phyloP scores from a whole-genome alignment of 2,113 vertebrate species.

The Paratilapia polleni region DNA sequence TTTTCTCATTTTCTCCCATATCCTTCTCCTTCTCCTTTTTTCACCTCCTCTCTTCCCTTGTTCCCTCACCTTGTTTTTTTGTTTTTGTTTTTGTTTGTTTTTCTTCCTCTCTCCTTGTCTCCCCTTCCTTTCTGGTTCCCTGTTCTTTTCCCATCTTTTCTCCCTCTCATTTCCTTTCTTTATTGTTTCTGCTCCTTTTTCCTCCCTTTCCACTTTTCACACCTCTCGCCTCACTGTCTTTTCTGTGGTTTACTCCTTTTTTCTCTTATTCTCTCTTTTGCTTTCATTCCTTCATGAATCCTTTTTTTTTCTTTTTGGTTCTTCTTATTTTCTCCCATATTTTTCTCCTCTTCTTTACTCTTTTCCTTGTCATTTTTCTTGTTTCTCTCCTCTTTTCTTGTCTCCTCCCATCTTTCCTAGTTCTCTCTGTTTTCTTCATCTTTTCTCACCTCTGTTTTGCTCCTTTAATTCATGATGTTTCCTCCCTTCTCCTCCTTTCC shows the following conservation, averaged over 20 bases:
- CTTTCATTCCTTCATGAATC: no score
- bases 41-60: background rate
- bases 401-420: background rate
- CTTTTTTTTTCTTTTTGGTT: background rate
- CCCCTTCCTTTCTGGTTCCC: background rate
- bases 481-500: background rate
- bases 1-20: no score
- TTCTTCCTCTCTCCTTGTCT: no score
- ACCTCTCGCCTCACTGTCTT: background rate
- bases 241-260: background rate
- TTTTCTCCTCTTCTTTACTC: background rate
- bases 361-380: background rate
- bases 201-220: background rate
- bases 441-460: no score
- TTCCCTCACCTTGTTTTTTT: no score
- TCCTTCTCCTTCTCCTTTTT: background rate
- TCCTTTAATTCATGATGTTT: no score
- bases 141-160: rapidly evolving
- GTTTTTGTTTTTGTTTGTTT: no score
- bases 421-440: no score
- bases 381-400: background rate
- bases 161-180: no score
- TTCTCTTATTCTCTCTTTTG: background rate
- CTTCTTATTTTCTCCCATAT: background rate
- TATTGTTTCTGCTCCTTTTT: background rate